Conservation (phyloP, 1,140 invertebrate species). For the Bicyclus anynana region DNA sequence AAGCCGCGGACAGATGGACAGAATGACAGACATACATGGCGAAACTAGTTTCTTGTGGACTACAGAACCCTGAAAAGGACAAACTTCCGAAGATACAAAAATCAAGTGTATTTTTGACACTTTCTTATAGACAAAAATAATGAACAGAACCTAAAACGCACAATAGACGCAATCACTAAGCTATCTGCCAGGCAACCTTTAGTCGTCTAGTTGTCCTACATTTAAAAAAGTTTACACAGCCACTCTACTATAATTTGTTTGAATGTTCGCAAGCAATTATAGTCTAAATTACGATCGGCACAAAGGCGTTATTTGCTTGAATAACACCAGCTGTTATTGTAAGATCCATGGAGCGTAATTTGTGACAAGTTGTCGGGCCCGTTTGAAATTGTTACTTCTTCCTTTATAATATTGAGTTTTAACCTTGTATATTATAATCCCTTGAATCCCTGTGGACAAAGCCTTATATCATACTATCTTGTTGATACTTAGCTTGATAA, state of each 20-base stretch:
- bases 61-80: no score
- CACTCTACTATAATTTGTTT: background rate
- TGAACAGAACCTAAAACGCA: no score
- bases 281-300: background rate
- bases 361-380: conserved; percentile 1
- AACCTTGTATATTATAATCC: conserved; percentile 1
- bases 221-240: background rate
- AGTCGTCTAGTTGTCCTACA: background rate
- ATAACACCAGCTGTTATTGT: conserved; percentile 6
- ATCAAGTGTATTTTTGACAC: no score
- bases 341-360: conserved; percentile 2
- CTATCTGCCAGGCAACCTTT: background rate
- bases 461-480: no score
- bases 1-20: no score
- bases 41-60: no score
- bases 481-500: no score
- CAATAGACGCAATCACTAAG: no score
- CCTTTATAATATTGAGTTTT: conserved; percentile 11
- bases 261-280: background rate
- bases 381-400: conserved; percentile 9
- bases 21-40: no score
- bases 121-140: no score
- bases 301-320: conserved; percentile 4
- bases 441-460: no score
- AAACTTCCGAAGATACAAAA: no score